Conservation (phyloP, 2,113 vertebrate genomes). For the Glaucidium brasilianum region DNA sequence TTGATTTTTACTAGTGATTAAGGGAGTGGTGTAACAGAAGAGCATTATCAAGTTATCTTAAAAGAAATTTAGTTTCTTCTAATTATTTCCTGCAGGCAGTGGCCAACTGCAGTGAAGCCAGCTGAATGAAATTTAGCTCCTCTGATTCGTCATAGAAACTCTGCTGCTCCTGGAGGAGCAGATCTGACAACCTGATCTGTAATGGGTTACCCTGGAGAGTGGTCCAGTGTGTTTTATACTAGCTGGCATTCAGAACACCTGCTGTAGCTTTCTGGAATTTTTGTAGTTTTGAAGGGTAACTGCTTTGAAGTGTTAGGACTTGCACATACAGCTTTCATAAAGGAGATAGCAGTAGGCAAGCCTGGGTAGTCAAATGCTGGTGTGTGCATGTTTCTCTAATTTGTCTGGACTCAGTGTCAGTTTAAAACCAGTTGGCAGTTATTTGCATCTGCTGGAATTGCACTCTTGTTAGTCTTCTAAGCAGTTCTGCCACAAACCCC, state of each 20-base stretch:
- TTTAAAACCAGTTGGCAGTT: not conserved
- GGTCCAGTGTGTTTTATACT: rapidly evolving
- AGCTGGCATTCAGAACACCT: not conserved
- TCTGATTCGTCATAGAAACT: not conserved
- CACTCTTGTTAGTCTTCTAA: not conserved
- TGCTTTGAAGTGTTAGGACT: not conserved
- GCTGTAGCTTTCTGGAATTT: not conserved
- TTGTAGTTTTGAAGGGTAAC: not conserved
- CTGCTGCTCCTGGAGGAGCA: rapidly evolving
- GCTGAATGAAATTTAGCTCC: not conserved
- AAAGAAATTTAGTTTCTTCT: not conserved
- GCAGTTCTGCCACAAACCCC: not conserved
- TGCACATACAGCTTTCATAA: not conserved
- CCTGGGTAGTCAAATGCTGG: rapidly evolving
- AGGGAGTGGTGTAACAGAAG: not conserved
- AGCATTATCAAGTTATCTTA: not conserved
- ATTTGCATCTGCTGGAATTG: not conserved
- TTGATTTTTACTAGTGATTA: not conserved
- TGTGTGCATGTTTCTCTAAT: not conserved
- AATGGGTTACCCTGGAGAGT: not conserved
- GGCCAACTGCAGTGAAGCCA: not conserved
- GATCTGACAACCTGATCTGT: not conserved
- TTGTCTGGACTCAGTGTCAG: rapidly evolving
- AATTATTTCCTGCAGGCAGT: not conserved
- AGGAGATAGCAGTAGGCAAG: not conserved